Evolutionary conservation across 2,888 invertebrate genomes (phyloP), one percentile per base, ranked within the genome.

Genomic region (Emmelina monodactyla): DNA sequence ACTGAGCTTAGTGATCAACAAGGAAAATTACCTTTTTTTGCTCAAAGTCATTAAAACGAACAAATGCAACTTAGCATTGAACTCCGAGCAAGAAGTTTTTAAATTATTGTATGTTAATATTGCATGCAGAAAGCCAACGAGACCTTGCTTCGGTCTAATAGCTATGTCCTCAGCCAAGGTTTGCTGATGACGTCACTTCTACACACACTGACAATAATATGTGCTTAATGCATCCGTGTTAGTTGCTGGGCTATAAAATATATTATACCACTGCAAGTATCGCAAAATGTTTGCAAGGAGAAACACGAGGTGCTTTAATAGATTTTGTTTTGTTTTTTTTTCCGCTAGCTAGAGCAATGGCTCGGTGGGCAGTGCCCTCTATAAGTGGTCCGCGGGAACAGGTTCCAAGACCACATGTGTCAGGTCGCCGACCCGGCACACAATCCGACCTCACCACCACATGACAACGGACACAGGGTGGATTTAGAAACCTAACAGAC

Each of bases 141-240:
- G 68, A 63, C 66, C 70, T 66, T 58, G 69, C 61, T 53, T 60
- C 62, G 68, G 61, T 71, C 65, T 72, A 71, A 70, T 69, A 72
- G 66, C 58, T 58, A 57, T 64, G 71, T 69, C 72, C 72, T 70
- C 62, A 60, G 45, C 55, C 73, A 71, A 76, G 75, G 76, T 65
- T 62, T 69, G 57, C 49, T 71, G 71, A 71, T 72, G 72, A 72
- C 67, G 25, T 25, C 25, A 25, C 25, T 6, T 19, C 19, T 9
- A 19, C 25, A 25, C 25, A 25, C n/a, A 10, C 3, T 25, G 25
- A 9, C 3, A 11, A 25, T 9, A 25, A n/a, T 25, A 11, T 25
- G 25, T 11, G 11, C 19, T 41, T 34, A 28, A 48, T 50, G 51
- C 51, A 48, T 44, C 43, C 40, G 48, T 53, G 48, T 49, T 45